Base-by-base conservation (phyloP, 2,888 invertebrate species). In the Tolmerus cingulatus region DNA sequence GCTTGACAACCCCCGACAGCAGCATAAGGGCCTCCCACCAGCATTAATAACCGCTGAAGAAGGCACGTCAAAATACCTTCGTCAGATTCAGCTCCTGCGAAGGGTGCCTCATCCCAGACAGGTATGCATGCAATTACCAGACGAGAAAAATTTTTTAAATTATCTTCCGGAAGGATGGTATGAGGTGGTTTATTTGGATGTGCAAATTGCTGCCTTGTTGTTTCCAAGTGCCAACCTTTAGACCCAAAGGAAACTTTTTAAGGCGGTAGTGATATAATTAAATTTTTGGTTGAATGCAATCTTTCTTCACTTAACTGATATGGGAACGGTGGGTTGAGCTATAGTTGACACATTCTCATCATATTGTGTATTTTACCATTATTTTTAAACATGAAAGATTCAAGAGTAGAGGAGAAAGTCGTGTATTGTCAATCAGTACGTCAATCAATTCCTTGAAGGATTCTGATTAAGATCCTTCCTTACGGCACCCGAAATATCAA, bases 61-160 rank as follows among this genome's bases (percentile, higher is more conserved):
- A 82, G 82, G 55, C 57, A 82, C 82, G 82, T 82, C 82, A 82
- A 82, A 82, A 82, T 82, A 82, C 82, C 82, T 82, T 66, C 66
- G 66, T 82, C 82, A 82, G 34, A 57, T 82, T 66, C 23, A 66
- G 66, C 66, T 66, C 66, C 66, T 27, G 23, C 66, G 23, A 9
- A 27, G 66, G 19, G 66, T 27, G 66, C 66, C 51, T 16, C 51
- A 19, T 27, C 2, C 27, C 23, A 23, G 23, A 66, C 66, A 66
- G 66, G 66, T 66, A 66, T 66, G 66, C 66, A 66, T 66, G 66
- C 27, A 66, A 66, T 66, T 66, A 66, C 19, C 66, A 66, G 66
- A 66, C 12, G 66, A 66, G 66, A 23, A 66, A 23, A 66, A 27
- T 27, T 66, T 46, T 66, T 66, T 23, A 66, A 66, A 66, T 66